Conservation (phyloP, 2,888 invertebrate genomes). For the Actias luna region DNA sequence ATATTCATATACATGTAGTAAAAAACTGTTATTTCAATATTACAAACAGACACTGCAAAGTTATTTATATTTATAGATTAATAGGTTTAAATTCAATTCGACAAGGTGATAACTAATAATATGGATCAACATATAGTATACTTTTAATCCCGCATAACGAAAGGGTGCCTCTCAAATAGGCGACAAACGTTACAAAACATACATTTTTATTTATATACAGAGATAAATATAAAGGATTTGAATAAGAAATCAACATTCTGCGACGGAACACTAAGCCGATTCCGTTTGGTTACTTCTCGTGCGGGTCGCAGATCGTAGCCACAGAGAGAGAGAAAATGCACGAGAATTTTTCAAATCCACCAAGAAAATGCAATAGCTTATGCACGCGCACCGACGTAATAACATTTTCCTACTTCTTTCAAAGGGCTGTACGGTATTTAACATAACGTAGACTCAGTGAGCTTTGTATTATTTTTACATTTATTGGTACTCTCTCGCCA, state of each 20-base stretch:
- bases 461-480: background rate
- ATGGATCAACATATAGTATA: no score
- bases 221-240: background rate
- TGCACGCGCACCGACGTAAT: background rate
- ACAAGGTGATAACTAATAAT: no score
- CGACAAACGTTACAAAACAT: background rate
- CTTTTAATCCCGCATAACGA: no score
- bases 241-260: background rate
- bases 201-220: no score
- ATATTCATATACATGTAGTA: no score
- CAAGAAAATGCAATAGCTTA: constrained; percentile 1
- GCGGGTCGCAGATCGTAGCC: background rate
- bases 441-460: background rate
- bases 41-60: no score
- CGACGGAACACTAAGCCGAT: background rate
- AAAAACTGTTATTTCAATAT: no score
- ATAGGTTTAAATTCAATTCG: no score
- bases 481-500: no score
- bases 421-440: background rate
- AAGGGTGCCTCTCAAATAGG: no score
- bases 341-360: background rate
- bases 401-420: background rate
- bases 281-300: no score
- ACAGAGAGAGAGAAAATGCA: background rate
- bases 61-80: no score